Evolutionary conservation across 1,140 invertebrate species (phyloP), one percentile per base, ranked within the genome.

Genomic region (Zaprionus inermis): DNA sequence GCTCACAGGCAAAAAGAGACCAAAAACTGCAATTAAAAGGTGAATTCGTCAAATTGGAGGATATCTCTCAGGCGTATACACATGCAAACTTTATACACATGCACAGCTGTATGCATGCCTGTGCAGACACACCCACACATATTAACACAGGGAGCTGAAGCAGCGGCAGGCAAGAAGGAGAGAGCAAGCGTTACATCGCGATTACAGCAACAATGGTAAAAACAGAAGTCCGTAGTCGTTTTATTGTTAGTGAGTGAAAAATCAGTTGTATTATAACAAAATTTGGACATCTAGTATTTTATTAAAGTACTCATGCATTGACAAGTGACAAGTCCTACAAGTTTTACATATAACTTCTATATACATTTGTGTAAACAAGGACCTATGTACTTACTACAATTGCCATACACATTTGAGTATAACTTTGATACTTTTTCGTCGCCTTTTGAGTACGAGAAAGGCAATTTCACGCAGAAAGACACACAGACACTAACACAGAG

Each of bases 321-420:
- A n/a, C n/a, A n/a, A 32, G 30, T 7, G 30, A 32, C 7, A 32
- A 9, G 30, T 32, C 30, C 0, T 9, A 32, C 30, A 32, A 32
- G 10, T 32, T 10, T 7, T 32, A 32, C 30, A 9, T 32, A 32
- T 32, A 32, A 32, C 10, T 32, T 32, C 30, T 28, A 52, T 52
- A 22, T 54, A 22, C n/a, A 10, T 28, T 28, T 52, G 12, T 30
- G 22, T 52, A 9, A 24, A 22, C 24, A 9, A 16, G 18, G 34
- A 30, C 18, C 52, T 57, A 52, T 65, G 18, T n/a, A 83, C 84
- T 88, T 84, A 88, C 84, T 85, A 78, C 84, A 89, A 88, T 88
- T 89, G 84, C 84, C 84, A 88, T 88, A 88, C 84, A 88, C 84
- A 88, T 88, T 88, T 88, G 84, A 89, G 77, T 89, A 84, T 89